These are phyloP conservation scores for Arizona elegans DNA, from an alignment of 2,113 vertebrate genomes.

Conservation along the genomic window DNA sequence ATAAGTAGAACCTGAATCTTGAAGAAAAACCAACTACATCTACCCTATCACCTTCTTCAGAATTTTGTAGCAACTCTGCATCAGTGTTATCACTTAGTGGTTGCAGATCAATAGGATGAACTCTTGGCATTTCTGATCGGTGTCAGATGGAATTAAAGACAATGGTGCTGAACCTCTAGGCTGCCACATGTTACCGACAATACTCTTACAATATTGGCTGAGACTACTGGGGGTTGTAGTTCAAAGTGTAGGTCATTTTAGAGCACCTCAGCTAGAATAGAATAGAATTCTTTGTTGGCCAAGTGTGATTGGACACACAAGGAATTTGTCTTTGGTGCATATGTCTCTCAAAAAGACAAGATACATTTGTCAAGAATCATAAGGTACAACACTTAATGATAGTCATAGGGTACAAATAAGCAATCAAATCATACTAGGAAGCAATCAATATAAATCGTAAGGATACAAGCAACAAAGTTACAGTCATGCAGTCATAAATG, in stretches of 20 bases:
- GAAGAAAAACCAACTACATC: background rate
- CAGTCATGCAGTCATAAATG: no score
- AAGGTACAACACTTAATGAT: no score
- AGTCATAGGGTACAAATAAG: no score
- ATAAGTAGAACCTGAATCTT: background rate
- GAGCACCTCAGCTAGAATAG: no score
- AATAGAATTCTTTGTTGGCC: no score
- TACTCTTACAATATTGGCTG: background rate
- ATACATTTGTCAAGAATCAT: no score
- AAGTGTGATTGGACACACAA: no score
- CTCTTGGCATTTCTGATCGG: background rate
- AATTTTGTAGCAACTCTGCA: background rate
- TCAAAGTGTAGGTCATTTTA: background rate
- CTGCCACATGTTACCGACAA: background rate
- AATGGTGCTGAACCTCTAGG: background rate
- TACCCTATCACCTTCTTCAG: background rate
- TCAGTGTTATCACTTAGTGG: background rate
- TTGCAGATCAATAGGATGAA: background rate
- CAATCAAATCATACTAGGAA: no score
- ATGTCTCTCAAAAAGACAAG: no score
- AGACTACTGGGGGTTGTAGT: background rate
- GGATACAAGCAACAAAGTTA: no score
- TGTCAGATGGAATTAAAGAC: background rate
- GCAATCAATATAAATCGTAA: no score
- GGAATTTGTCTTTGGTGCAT: no score